Percentiles rank a stretch among this genome's conserved stretches.
phyloP scores from a whole-genome alignment of 64 coral and sea anemone genomes.

The Hydrozoanthus tunicans region DNA sequence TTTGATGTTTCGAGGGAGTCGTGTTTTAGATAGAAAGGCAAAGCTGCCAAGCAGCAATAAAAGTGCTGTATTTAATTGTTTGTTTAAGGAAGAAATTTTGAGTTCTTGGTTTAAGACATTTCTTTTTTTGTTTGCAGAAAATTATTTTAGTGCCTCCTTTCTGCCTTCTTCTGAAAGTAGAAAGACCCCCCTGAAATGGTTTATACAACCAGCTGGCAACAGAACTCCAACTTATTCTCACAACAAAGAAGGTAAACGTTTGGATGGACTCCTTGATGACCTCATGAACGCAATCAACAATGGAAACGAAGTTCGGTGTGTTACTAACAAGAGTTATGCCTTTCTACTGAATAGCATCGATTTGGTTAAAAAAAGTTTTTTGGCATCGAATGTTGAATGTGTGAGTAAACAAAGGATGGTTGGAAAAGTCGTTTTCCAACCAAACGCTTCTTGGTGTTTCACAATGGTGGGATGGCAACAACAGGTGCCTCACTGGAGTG shows the following conservation, averaged over 20 bases:
- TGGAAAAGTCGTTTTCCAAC: conserved; percentile 44
- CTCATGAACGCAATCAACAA: conserved; percentile 49
- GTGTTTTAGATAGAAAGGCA: no score
- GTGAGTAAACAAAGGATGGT: conserved; percentile 29
- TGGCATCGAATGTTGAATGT: conserved; percentile 69
- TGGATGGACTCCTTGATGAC: conserved; percentile 33
- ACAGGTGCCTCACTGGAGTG: conserved; percentile 89
- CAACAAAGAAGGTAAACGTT: conserved; percentile 37
- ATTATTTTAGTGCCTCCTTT: not conserved
- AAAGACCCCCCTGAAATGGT: conserved; percentile 63
- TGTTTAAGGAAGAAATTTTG: not conserved
- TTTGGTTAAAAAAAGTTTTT: not conserved
- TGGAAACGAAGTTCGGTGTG: conserved; percentile 70
- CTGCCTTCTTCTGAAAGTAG: not conserved
- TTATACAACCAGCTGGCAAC: conserved; percentile 26
- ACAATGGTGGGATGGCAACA: conserved; percentile 57
- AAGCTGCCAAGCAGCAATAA: no score
- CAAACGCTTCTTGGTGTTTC: conserved; percentile 86
- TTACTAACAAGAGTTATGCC: conserved; percentile 19
- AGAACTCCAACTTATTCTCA: conserved; percentile 50
- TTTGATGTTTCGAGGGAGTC: no score
- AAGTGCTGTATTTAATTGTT: not conserved
- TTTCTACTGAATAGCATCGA: conserved; percentile 76
- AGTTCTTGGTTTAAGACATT: no score
- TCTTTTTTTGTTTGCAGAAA: not conserved